phyloP scores from a whole-genome alignment of 2,113 vertebrate species.

The Sinocyclocheilus rhinocerous region DNA sequence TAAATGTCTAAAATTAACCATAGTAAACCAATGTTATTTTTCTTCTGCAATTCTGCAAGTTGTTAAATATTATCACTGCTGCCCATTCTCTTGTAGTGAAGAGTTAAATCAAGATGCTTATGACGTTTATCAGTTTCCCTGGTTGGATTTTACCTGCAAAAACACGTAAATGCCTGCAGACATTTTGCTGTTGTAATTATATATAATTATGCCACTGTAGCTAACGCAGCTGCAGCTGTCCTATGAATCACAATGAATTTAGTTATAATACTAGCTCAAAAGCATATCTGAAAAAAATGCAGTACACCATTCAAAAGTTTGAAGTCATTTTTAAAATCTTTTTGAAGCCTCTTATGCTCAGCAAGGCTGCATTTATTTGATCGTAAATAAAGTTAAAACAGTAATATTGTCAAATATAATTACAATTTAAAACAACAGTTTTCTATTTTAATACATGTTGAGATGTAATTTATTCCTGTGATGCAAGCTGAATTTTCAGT shows the following conservation, averaged over 20 bases:
- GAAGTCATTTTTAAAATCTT: too few species aligned
- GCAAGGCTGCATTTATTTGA: not conserved
- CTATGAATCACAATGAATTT: not conserved
- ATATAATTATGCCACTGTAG: conserved; percentile 2
- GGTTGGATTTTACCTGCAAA: not conserved
- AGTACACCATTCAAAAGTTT: not conserved
- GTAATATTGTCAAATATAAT: not conserved
- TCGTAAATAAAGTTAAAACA: not conserved
- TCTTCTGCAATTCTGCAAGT: not conserved
- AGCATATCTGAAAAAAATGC: not conserved
- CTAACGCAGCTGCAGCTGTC: not conserved
- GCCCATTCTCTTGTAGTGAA: not conserved
- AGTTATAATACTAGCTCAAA: not conserved
- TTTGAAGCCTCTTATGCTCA: not conserved
- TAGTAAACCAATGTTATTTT: not conserved
- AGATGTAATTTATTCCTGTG: not conserved
- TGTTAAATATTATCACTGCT: not conserved
- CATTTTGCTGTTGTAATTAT: not conserved
- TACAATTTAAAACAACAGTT: not conserved
- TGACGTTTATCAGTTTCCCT: not conserved
- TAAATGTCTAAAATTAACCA: not conserved
- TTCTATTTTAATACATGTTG: not conserved
- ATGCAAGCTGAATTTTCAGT: too few species aligned
- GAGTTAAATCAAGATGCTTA: not conserved
- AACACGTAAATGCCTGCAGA: not conserved